These are phyloP conservation scores for Trichomalopsis sarcophagae DNA, from an alignment of 1,140 invertebrate species.

Conservation along the genomic window DNA sequence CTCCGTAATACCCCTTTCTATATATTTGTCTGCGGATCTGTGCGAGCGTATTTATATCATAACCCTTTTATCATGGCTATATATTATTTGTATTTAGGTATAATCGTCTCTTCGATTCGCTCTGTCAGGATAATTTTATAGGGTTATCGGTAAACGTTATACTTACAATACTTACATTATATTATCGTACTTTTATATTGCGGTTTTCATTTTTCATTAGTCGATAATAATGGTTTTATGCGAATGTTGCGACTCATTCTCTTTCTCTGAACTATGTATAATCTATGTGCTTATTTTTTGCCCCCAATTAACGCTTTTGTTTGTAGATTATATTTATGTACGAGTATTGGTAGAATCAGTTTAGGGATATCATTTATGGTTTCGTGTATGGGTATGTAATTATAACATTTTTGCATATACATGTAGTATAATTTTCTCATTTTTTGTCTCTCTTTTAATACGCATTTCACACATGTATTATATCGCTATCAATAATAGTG, in stretches of 20 bases:
- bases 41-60: background rate
- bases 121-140: background rate
- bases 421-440: conserved; percentile 1
- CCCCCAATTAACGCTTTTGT: background rate
- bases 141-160: background rate
- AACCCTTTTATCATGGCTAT: background rate
- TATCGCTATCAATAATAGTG: background rate
- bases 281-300: background rate
- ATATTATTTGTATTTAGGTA: background rate
- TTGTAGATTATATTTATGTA: background rate
- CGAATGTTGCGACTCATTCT: background rate
- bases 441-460: conserved; percentile 19
- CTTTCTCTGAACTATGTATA: background rate
- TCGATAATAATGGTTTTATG: background rate
- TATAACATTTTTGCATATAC: background rate
- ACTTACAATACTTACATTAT: conserved; percentile 48
- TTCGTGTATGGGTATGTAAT: background rate
- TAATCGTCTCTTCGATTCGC: background rate
- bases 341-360: background rate
- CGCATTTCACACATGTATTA: conserved; percentile 19
- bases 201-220: background rate
- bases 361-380: background rate
- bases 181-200: conserved; percentile 15
- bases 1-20: background rate
- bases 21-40: background rate